Evolutionary conservation across 2,113 vertebrate species (phyloP).

Genomic region (Holacanthus passer): DNA sequence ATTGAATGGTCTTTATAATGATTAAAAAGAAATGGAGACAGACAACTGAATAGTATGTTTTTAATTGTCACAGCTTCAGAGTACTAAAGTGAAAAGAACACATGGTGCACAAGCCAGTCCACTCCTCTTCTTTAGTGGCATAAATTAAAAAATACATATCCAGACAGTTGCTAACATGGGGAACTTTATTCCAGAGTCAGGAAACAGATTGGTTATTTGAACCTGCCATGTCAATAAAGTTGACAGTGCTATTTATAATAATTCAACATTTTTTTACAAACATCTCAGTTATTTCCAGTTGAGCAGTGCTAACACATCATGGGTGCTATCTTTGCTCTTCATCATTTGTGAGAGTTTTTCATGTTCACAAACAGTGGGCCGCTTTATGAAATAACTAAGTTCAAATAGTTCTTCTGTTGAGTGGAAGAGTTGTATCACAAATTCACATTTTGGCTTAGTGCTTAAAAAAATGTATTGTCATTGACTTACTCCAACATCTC

Average conservation of each 20-base stretch:
- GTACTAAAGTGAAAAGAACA: conserved; percentile 1
- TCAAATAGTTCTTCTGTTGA: neutral
- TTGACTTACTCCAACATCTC: neutral
- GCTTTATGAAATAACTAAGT: neutral
- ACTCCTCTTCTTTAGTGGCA: neutral
- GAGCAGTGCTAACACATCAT: neutral
- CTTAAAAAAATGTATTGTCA: neutral
- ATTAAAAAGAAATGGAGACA: conserved; percentile 9
- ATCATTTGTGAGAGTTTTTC: conserved; percentile 8
- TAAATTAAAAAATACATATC: neutral
- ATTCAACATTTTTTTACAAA: neutral
- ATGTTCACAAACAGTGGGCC: neutral
- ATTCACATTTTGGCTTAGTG: neutral
- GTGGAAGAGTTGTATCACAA: neutral
- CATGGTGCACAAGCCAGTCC: neutral
- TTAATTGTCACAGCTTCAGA: conserved; percentile 13
- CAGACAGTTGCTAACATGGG: neutral
- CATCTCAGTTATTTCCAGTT: neutral
- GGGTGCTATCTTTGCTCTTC: neutral
- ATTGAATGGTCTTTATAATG: conserved; percentile 25
- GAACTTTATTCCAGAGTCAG: conserved; percentile 1
- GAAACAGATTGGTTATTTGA: neutral
- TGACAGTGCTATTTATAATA: conserved; percentile 15
- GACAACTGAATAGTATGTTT: conserved; percentile 24
- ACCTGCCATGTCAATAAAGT: neutral